Evolutionary conservation across 2,113 vertebrate species (phyloP).

Genomic region (Sorex fumeus): DNA sequence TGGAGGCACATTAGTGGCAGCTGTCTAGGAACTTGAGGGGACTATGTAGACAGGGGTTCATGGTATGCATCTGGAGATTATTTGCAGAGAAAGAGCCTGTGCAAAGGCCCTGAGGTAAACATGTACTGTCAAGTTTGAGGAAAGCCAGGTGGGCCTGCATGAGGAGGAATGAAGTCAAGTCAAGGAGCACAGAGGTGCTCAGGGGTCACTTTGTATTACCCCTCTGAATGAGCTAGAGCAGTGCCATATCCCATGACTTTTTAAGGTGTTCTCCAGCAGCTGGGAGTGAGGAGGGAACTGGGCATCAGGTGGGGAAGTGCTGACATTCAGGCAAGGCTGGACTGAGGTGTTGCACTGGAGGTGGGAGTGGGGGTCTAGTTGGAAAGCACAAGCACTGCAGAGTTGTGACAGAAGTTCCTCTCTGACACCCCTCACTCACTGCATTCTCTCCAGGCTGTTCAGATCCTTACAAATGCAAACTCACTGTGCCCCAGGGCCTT

Average conservation of each 20-base stretch:
- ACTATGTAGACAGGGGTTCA: too few species aligned
- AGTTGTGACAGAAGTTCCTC: not conserved
- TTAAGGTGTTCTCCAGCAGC: not conserved
- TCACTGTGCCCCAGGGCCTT: not conserved
- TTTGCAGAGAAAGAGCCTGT: not conserved
- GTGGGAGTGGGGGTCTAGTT: not conserved
- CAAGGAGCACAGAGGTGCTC: rapidly evolving
- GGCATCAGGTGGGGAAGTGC: not conserved
- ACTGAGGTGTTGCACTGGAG: rapidly evolving
- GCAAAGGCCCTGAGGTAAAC: not conserved
- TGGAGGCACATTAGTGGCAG: too few species aligned
- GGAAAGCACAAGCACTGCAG: too few species aligned
- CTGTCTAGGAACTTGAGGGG: too few species aligned
- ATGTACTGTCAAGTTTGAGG: rapidly evolving
- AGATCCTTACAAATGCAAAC: not conserved
- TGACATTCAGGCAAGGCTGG: too few species aligned
- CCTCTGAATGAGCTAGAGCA: too few species aligned
- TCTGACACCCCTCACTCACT: not conserved
- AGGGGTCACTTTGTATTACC: too few species aligned
- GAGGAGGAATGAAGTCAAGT: not conserved
- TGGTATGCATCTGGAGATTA: rapidly evolving
- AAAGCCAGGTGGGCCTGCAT: not conserved
- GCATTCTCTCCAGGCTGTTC: not conserved
- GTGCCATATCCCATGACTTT: not conserved
- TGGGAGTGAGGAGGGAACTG: not conserved